Base-by-base conservation (phyloP, 2,888 invertebrate genomes). In the Rhaphigaster nebulosa region DNA sequence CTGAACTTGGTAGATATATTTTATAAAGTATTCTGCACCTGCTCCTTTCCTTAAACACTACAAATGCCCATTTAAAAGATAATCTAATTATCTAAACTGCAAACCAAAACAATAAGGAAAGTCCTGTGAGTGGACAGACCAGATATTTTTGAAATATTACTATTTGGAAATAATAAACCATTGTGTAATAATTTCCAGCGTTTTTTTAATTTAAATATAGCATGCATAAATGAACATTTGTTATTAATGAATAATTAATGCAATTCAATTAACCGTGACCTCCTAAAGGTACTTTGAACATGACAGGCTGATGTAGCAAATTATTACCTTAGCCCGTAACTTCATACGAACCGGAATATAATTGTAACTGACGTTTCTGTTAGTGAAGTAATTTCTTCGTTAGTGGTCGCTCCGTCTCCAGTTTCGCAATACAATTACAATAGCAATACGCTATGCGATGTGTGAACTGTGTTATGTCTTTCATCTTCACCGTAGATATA, bases 321-420 rank as follows among this genome's bases (percentile, higher is more conserved):
- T 65, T 65, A 34, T 65, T 65, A 65, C 18, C 34, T 13, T 18
- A 18, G 29, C 29, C 1, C 29, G 29, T 65, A 15, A 65, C 29
- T 65, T 18, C 65, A 65, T 18, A 18, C 29, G 29, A 29, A 65
- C 34, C 29, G 29, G 29, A 65, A 65, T 65, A 29, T 65, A 65
- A 65, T 65, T 65, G 65, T 65, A 65, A 65, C 65, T 29, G 65
- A 65, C 65, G 65, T 65, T 65, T 65, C 65, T 65, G 65, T 65
- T 65, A 65, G 15, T 65, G 65, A 65, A 65, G 65, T 65, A 65
- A 65, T 65, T 65, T 34, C 15, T 34, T 65, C 13, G 18, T 29
- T 29, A 65, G 65, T 13, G 65, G 15, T 65, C 26, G n/a, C 60
- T 12, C 8, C 60, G n/a, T 12, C 5, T 29, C 15, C 65, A 34